Percentiles rank a stretch among this genome's conserved stretches.
phyloP scores from a whole-genome alignment of 2,113 vertebrate genomes.

The Peromyscus californicus region DNA sequence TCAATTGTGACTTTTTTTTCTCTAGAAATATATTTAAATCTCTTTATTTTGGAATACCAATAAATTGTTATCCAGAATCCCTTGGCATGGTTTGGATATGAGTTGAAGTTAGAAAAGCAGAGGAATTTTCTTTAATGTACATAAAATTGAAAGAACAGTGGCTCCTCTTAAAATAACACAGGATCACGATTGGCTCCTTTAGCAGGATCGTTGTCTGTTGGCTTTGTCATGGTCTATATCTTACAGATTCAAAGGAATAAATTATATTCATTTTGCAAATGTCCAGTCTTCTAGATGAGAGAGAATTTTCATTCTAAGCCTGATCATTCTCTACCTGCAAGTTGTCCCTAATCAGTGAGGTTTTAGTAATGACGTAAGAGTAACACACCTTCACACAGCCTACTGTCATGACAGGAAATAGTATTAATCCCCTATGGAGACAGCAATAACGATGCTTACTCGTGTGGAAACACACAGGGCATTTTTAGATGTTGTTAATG shows the following conservation, averaged over 20 bases:
- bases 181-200: neutral
- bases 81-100: neutral
- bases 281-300: neutral
- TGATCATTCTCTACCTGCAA: neutral
- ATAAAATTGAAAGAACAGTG: neutral
- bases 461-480: neutral
- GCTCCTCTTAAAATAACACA: slow-evolving; percentile 9
- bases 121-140: slow-evolving; percentile 31
- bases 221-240: slow-evolving; percentile 17
- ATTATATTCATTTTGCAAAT: neutral
- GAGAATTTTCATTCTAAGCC: neutral
- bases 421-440: neutral
- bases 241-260: slow-evolving; percentile 16
- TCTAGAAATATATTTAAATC: slow-evolving; percentile 42
- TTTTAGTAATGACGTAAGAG: neutral
- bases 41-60: slow-evolving; percentile 43
- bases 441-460: neutral
- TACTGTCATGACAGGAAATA: neutral
- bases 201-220: neutral
- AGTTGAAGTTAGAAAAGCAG: slow-evolving; percentile 35
- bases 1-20: slow-evolving; percentile 30
- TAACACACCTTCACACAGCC: neutral
- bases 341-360: neutral
- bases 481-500: slow-evolving; percentile 7
- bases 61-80: slow-evolving; percentile 14